Evolutionary conservation across 2,113 vertebrate species (phyloP).

Genomic region (Pedetes capensis): DNA sequence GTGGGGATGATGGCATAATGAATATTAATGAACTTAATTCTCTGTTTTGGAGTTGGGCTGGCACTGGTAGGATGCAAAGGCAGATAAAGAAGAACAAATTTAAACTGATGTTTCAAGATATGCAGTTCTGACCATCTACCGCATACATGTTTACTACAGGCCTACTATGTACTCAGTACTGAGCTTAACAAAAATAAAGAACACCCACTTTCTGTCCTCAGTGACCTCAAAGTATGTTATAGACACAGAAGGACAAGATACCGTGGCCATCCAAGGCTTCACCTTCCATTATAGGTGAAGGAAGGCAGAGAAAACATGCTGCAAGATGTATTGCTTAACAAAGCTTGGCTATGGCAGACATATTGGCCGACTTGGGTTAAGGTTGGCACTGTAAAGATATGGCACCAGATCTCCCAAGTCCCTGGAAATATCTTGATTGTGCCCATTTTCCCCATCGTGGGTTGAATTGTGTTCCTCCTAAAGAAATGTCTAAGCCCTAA

Average conservation of each 20-base stretch:
- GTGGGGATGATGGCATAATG: constrained; percentile 84
- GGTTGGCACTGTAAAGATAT: not conserved
- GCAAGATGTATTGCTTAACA: not conserved
- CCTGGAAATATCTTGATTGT: not conserved
- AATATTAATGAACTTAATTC: constrained; percentile 87
- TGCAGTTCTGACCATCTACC: not conserved
- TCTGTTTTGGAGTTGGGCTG: constrained; percentile 76
- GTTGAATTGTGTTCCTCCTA: not conserved
- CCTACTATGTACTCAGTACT: not conserved
- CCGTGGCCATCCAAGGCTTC: not conserved
- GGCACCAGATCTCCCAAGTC: not conserved
- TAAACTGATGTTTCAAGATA: constrained; percentile 73
- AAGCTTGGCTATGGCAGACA: not conserved
- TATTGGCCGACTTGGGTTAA: not conserved
- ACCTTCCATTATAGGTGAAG: not conserved
- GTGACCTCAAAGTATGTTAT: not conserved
- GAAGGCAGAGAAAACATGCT: not conserved
- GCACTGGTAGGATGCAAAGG: constrained; percentile 75
- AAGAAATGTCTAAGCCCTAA: not conserved
- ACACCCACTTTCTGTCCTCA: not conserved
- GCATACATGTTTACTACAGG: not conserved
- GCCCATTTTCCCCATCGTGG: not conserved
- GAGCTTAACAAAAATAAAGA: not conserved
- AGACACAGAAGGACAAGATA: not conserved
- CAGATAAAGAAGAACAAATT: constrained; percentile 78